Evolutionary conservation across 2,888 invertebrate genomes (phyloP), one percentile per base, ranked within the genome.

Genomic region (Lepidonotus clava): DNA sequence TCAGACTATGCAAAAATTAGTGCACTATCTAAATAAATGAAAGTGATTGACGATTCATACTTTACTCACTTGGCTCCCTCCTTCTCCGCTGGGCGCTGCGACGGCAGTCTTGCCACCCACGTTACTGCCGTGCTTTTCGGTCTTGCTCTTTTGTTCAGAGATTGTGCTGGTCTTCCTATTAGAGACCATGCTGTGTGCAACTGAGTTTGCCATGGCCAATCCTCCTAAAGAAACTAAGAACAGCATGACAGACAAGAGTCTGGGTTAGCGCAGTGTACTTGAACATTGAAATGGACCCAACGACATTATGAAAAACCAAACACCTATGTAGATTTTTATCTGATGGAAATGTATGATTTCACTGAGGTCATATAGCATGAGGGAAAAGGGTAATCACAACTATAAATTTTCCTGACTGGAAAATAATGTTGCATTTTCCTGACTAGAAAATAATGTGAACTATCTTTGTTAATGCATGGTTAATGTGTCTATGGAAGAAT

Each of bases 111-210:
- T 92, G 5, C 89, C 90, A 14, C 90, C 88, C 24, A 90, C 89
- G 85, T 91, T 91, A 46, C 90, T 80, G 84, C 91, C 91, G 83
- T 92, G 91, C 85, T 92, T 91, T 86, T 92, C 92, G 5, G 46
- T 41, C 38, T 89, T 90, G 28, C 90, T 90, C 87, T 93, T 93
- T 71, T 90, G 87, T 87, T 93, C 93, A 85, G 91, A 91, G 88
- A 93, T 87, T 38, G 92, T 92, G 90, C 92, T 93, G 32, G 92
- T 92, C 90, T 94, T 94, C 87, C 93, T 91, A 89, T 92, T 92
- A 86, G 92, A 91, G 51, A 91, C 90, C 87, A 92, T 88, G 41
- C 92, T 89, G 34, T 90, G 90, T 34, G 90, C 89, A 24, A 88
- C 88, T 1, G 90, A 88, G 51, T 89, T 89, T 36, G 89, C 87